Conservation (phyloP, 2,888 invertebrate species). For the Agrochola litura region DNA sequence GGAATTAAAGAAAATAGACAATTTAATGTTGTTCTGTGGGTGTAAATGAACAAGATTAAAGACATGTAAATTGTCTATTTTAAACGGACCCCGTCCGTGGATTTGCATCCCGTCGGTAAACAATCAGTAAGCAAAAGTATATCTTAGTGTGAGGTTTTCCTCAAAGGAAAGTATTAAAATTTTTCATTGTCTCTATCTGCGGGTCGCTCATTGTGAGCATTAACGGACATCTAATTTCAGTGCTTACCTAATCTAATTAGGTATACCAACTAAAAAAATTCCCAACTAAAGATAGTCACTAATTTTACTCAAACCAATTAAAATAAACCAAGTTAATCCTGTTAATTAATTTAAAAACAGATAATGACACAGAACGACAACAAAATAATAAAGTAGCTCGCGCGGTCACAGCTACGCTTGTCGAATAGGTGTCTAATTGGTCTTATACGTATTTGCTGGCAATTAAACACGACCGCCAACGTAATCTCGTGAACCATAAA, state of each 20-base stretch:
- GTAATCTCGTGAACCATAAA: constrained; percentile 78
- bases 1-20: neutral
- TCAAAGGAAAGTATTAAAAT: neutral
- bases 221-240: neutral
- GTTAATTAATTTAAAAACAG: constrained; percentile 38
- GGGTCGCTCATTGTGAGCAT: neutral
- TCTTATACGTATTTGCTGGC: constrained; percentile 69
- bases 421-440: constrained; percentile 74
- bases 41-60: neutral
- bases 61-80: neutral
- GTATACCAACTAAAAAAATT: neutral
- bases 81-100: neutral
- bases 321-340: constrained; percentile 30
- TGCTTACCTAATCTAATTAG: neutral
- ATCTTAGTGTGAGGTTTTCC: neutral
- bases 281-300: neutral
- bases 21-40: neutral
- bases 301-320: constrained; percentile 27
- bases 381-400: constrained; percentile 57
- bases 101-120: neutral
- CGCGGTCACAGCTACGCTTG: constrained; percentile 69
- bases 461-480: constrained; percentile 73
- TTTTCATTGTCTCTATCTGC: too few species aligned
- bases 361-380: constrained; percentile 43
- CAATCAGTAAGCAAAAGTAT: too few species aligned